Base-by-base conservation (phyloP, 2,113 vertebrate genomes). In the Protomyctophum bolini region DNA sequence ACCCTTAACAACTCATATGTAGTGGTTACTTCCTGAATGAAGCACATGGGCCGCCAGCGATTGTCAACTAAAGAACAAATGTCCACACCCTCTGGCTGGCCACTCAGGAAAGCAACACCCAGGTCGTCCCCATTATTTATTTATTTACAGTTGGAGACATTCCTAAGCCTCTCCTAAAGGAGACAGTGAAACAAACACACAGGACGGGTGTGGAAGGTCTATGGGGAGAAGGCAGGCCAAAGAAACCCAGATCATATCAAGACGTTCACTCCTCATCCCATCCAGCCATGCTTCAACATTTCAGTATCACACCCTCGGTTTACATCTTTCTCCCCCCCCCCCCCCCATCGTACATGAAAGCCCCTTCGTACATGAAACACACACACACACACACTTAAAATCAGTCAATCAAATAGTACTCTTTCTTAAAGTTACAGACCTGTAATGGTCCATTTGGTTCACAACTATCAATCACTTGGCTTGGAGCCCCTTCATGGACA, bases 101-200 rank as follows among this genome's bases (percentile, higher is more conserved):
- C 82, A 77, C 84, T 88, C 89, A 87, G 87, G 91, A 91, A 92
- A 91, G 82, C 76, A 86, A 90, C 91, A 82, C 91, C 89, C 87
- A 87, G 82, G 73, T 90, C 75, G 74, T 84, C 79, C 76, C 82
- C 79, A 86, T 88, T 91, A 91, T 90, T 91, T 92, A 91, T 91
- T 90, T 88, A 85, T 76, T 79, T 51, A 15, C 63, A 58, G 73
- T 75, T 55, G 61, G 79, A 78, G 83, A 81, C 83, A 72, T 88
- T 89, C 83, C 84, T 84, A 46, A 41, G n/a, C 58, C 65, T 83
- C 87, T 85, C 81, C 79, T 56, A 80, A 83, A 84, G 82, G 87
- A 73, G 56, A 68, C 66, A 73, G 84, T 75, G 76, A 83, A 89
- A 90, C 88, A 88, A 86, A 75, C 66, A 66, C 67, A 82, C 82